Evolutionary conservation across 2,797 vertebrate species (phyloP).

Genomic region (Hydrolagus colliei): DNA sequence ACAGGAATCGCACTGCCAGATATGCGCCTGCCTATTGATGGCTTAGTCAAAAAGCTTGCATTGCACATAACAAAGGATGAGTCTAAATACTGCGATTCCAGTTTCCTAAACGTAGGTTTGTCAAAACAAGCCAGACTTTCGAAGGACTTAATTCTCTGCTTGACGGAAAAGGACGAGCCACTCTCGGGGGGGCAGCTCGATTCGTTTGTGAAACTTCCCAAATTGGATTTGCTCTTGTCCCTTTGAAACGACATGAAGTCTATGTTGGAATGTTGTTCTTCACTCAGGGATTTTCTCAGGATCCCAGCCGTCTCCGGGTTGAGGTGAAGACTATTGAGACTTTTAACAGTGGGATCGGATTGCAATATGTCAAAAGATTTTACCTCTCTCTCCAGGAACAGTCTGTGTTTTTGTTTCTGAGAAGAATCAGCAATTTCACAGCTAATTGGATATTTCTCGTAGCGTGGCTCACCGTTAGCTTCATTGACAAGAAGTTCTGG

Average conservation of each 20-base stretch:
- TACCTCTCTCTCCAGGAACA: background rate
- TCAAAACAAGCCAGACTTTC: slow-evolving; percentile 85
- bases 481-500: background rate
- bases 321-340: background rate
- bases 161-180: slow-evolving; percentile 78
- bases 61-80: slow-evolving; percentile 47
- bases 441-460: background rate
- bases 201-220: slow-evolving; percentile 63
- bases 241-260: slow-evolving; percentile 10
- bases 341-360: background rate
- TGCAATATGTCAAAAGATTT: slow-evolving; percentile 7
- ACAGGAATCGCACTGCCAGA: slow-evolving; percentile 55
- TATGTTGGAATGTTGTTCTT: slow-evolving; percentile 14
- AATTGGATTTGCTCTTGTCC: slow-evolving; percentile 38
- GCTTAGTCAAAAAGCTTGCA: slow-evolving; percentile 44
- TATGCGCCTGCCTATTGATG: slow-evolving; percentile 62
- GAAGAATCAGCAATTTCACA: background rate
- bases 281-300: slow-evolving; percentile 25
- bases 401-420: background rate
- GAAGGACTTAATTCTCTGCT: slow-evolving; percentile 88
- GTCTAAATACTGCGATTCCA: slow-evolving; percentile 51
- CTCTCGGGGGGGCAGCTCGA: slow-evolving; percentile 59
- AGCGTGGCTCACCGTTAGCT: background rate
- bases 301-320: background rate
- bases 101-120: slow-evolving; percentile 58